Conservation (phyloP, 2,797 vertebrate species). For the Ara ararauna region DNA sequence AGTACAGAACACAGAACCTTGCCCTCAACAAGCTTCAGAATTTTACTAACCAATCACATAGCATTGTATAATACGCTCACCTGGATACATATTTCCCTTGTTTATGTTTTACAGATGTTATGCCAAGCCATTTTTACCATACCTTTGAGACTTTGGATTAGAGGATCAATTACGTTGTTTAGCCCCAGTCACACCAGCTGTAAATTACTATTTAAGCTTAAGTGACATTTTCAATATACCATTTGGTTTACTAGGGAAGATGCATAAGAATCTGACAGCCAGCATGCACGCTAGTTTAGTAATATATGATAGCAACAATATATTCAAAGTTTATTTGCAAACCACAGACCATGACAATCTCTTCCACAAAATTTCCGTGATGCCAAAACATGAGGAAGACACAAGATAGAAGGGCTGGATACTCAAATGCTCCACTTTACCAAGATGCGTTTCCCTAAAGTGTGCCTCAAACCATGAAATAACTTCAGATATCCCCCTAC, state of each 20-base stretch:
- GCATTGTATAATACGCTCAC: background rate
- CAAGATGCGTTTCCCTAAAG: background rate
- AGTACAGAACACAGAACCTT: background rate
- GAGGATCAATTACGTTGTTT: background rate
- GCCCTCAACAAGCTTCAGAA: background rate
- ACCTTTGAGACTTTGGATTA: background rate
- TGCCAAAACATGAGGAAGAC: background rate
- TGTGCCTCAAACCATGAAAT: background rate
- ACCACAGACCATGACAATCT: background rate
- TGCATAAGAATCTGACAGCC: background rate
- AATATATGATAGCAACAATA: background rate
- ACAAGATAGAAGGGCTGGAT: background rate
- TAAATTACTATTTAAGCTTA: background rate
- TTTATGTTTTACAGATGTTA: background rate
- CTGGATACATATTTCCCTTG: background rate
- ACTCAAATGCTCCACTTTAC: background rate
- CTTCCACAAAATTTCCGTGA: background rate
- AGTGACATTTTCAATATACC: background rate
- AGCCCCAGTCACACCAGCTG: background rate
- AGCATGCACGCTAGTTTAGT: background rate
- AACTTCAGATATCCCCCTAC: background rate
- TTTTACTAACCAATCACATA: background rate
- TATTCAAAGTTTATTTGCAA: background rate
- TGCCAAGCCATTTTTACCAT: background rate
- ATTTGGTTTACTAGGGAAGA: background rate